These are phyloP conservation scores for Noctua comes DNA, from an alignment of 2,888 invertebrate species.

Conservation along the genomic window DNA sequence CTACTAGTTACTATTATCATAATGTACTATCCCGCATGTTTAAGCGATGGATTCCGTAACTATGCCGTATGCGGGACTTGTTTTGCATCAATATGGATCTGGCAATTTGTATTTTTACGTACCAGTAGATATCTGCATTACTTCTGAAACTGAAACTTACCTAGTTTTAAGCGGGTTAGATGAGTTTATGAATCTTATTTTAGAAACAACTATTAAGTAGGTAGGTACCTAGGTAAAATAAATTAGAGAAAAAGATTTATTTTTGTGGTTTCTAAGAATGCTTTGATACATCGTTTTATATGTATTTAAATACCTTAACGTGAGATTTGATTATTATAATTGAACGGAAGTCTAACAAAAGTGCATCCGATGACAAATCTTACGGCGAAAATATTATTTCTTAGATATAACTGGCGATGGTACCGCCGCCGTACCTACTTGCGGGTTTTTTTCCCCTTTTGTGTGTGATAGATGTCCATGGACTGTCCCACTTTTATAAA, in stretches of 20 bases:
- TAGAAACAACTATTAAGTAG: neutral
- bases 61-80: conserved; percentile 45
- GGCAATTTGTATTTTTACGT: conserved; percentile 22
- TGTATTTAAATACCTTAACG: neutral
- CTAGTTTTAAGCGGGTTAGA: neutral
- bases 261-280: neutral
- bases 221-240: neutral
- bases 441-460: neutral
- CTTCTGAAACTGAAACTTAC: neutral
- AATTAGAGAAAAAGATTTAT: neutral
- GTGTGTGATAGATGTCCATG: neutral
- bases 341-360: neutral
- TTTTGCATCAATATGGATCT: conserved; percentile 37
- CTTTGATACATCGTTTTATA: neutral
- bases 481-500: neutral
- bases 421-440: neutral
- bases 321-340: neutral
- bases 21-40: conserved; percentile 48
- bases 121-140: conserved; percentile 10
- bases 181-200: conserved; percentile 6
- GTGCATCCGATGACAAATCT: neutral
- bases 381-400: neutral
- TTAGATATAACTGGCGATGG: neutral
- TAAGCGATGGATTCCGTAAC: conserved; percentile 46
- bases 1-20: conserved; percentile 45